Base-by-base conservation (phyloP, 1,140 invertebrate species). In the Neodiprion virginianus region DNA sequence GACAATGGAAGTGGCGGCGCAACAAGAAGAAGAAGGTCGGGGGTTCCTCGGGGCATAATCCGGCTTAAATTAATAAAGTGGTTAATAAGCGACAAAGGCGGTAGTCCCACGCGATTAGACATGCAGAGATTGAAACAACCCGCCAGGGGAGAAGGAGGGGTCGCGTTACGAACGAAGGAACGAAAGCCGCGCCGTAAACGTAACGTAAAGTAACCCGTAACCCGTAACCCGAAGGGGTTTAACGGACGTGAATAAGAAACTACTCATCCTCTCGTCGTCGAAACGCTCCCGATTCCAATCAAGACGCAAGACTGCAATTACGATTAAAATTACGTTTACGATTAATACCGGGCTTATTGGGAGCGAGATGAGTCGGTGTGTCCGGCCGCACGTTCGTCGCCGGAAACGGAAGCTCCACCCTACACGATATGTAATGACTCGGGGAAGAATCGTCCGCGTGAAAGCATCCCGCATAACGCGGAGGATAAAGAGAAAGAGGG, bases 381-480 rank as follows among this genome's bases (percentile, higher is more conserved):
- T 69, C 40, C 67, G 67, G 72, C 77, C 79, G 77, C 85, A 86
- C 85, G 85, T 85, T 79, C 81, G 74, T 75, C 80, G 74, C 85
- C 83, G 85, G 85, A 86, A 86, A 86, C 85, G 85, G 85, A 86
- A 86, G 83, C 84, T 86, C 84, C 83, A 83, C 84, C 84, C 83
- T 83, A 78, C 28, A 40, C 28, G 28, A 40, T 40, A 40, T 40
- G 28, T 40, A 40, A 40, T 40, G 28, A 5, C 28, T 40, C 28
- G 76, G 68, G 73, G 67, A 73, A 49, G 75, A 75, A 61, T 61
- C 73, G 71, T 48, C 65, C 40, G 48, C 8, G 28, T 40, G 28
- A 40, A 40, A 40, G 28, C 28, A 40, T 40, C 28, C 28, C 28
- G 28, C 28, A 40, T 40, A 40, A 40, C 5, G 28, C 28, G 5